A percentile compares a stretch with the other conserved stretches of the same genome.
Evolutionary conservation across 2,888 invertebrate genomes (phyloP).

Genomic region (Chrysotoxum bicinctum): DNA sequence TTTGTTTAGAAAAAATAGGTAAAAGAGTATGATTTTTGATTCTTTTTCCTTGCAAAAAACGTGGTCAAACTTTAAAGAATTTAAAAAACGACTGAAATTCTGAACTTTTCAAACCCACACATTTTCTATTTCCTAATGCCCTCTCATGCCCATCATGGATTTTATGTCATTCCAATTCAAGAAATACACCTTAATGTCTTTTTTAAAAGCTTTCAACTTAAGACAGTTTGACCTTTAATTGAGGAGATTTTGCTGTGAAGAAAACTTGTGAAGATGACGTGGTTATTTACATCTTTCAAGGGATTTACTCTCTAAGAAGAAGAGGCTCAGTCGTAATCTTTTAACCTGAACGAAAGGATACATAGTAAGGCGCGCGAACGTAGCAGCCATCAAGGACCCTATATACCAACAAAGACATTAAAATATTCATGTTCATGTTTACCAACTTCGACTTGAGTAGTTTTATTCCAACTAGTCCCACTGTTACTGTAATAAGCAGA

Average conservation of each 20-base stretch:
- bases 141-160: no score
- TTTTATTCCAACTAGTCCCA: constrained; percentile 13
- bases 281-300: neutral
- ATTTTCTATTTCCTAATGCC: no score
- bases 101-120: no score
- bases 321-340: neutral
- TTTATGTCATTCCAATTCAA: neutral
- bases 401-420: neutral
- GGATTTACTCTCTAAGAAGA: constrained; percentile 2
- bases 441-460: constrained; percentile 15
- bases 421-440: constrained; percentile 35
- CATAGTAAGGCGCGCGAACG: neutral
- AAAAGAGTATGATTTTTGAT: no score
- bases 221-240: constrained; percentile 7
- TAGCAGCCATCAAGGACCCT: constrained; percentile 3
- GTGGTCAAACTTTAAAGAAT: no score
- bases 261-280: neutral
- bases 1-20: no score
- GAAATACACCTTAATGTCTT: neutral
- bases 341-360: neutral
- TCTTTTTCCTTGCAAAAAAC: no score
- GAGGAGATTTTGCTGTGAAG: neutral
- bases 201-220: neutral
- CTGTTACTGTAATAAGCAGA: constrained; percentile 33
- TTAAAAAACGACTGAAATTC: no score